Evolutionary conservation across 2,888 invertebrate genomes (phyloP).

Genomic region (Cephus rjabovi): DNA sequence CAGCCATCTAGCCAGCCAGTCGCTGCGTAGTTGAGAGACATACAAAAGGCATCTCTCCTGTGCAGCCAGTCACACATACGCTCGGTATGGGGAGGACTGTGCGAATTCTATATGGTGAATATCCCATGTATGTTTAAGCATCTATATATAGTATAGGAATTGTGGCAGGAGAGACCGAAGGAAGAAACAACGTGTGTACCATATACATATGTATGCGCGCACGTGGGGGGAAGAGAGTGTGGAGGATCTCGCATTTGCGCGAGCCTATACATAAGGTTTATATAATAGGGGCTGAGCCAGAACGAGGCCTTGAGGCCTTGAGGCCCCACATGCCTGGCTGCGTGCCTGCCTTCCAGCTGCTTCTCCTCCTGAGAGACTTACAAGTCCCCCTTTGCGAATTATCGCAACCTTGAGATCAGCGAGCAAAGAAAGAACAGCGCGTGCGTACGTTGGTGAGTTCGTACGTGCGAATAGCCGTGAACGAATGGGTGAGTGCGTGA

Average conservation of each 20-base stretch:
- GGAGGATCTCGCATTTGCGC: background rate
- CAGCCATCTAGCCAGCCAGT: background rate
- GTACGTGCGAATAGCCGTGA: too few species aligned
- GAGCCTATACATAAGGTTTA: background rate
- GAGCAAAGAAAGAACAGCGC: conserved; percentile 29
- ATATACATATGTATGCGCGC: conserved; percentile 2
- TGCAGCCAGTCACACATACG: background rate
- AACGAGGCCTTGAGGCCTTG: conserved; percentile 43
- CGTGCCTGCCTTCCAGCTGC: conserved; percentile 46
- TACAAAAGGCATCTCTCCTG: conserved; percentile 11
- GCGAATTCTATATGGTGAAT: too few species aligned
- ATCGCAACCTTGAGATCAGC: conserved; percentile 41
- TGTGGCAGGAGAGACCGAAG: conserved; percentile 41
- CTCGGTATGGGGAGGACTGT: too few species aligned
- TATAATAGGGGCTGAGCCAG: conserved; percentile 11
- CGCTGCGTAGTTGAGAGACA: background rate
- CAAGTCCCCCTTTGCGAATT: conserved; percentile 34
- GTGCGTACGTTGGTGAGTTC: conserved; percentile 16
- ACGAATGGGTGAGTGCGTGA: too few species aligned
- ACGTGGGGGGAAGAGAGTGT: conserved; percentile 14
- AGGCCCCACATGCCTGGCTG: conserved; percentile 38
- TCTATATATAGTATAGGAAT: conserved; percentile 20
- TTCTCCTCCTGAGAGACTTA: conserved; percentile 30
- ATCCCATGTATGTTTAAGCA: background rate
- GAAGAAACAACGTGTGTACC: background rate